Percentiles rank a stretch among this genome's conserved stretches.
Conservation (phyloP, 2,113 vertebrate species). For the Panurus biarmicus region DNA sequence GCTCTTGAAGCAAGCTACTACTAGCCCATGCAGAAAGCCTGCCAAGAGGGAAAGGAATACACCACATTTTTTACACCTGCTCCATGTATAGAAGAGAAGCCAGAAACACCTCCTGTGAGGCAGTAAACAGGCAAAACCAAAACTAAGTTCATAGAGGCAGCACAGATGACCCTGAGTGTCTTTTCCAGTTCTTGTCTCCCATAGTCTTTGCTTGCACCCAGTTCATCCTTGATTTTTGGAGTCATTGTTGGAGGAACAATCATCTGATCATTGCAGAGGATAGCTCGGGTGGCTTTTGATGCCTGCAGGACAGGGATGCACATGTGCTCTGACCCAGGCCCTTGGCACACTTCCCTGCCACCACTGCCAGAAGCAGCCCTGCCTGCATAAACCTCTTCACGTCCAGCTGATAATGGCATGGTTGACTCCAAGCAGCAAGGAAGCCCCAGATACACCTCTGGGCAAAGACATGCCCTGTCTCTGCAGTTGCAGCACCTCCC, state of each 20-base stretch:
- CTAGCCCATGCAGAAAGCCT: background rate
- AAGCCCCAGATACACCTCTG: background rate
- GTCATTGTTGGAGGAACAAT: background rate
- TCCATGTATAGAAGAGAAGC: fast-evolving
- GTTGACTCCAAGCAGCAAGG: background rate
- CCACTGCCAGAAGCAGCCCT: background rate
- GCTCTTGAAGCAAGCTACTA: background rate
- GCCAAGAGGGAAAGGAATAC: background rate
- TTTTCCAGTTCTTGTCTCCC: background rate
- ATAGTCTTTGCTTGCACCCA: background rate
- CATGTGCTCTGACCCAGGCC: background rate
- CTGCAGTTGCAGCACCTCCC: background rate
- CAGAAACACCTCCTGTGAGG: background rate
- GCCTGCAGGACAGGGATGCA: background rate
- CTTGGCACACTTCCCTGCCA: background rate
- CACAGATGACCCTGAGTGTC: background rate
- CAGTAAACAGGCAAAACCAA: background rate
- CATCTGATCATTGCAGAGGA: background rate
- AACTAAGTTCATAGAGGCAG: background rate
- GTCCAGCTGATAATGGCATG: fast-evolving
- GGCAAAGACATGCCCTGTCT: background rate
- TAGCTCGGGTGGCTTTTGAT: background rate
- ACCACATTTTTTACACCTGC: background rate
- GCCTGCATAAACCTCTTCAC: background rate
- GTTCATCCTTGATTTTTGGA: background rate